phyloP scores from a whole-genome alignment of 2,113 vertebrate genomes.

The Triplophysa dalaica region DNA sequence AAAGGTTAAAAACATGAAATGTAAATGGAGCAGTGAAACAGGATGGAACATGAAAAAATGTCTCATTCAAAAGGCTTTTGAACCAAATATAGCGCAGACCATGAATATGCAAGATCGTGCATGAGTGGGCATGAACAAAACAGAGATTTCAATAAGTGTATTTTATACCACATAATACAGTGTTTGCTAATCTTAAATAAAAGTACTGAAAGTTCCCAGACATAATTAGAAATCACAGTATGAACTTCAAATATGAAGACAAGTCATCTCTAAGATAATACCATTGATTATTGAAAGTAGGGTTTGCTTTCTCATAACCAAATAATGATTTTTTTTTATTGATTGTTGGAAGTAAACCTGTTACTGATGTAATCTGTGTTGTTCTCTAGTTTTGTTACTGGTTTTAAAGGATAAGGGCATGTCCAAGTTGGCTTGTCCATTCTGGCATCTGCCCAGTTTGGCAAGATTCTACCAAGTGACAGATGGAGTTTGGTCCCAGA shows the following conservation, averaged over 20 bases:
- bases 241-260: constrained; percentile 26
- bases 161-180: neutral
- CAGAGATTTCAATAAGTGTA: constrained; percentile 4
- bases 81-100: constrained; percentile 45
- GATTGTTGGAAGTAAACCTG: too few relatives aligned
- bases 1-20: neutral
- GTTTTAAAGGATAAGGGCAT: too few relatives aligned
- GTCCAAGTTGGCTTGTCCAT: too few relatives aligned
- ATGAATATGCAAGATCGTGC: constrained; percentile 24
- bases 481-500: too few relatives aligned
- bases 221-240: neutral
- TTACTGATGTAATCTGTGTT: too few relatives aligned
- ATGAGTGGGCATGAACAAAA: constrained; percentile 37
- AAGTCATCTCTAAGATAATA: constrained; percentile 31
- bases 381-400: too few relatives aligned
- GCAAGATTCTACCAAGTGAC: too few relatives aligned
- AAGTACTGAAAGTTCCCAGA: neutral
- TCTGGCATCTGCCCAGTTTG: too few relatives aligned
- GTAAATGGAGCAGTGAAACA: neutral
- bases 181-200: neutral
- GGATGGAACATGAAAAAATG: constrained; percentile 1
- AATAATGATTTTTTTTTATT: neutral
- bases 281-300: neutral
- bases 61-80: constrained; percentile 37
- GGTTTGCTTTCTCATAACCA: neutral